phyloP scores from a whole-genome alignment of 2,888 invertebrate genomes.

The Stenchaetothrips biformis region DNA sequence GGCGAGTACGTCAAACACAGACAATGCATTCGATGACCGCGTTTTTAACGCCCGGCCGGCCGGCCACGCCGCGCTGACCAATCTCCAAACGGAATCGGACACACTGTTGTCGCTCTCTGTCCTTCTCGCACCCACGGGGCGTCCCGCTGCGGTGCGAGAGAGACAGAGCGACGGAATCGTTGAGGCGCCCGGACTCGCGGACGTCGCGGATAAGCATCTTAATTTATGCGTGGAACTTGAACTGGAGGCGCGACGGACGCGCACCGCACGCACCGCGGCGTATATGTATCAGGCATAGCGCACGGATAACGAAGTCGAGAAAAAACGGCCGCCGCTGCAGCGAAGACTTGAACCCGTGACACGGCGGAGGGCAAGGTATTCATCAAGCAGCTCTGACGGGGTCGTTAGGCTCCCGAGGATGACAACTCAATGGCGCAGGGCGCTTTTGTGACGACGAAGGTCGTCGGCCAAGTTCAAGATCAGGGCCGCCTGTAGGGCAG shows the following conservation, averaged over 20 bases:
- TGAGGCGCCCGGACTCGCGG: background rate
- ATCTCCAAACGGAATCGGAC: slow-evolving; percentile 12
- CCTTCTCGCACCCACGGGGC: no score
- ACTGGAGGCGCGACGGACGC: background rate
- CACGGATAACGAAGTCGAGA: background rate
- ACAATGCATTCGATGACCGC: slow-evolving; percentile 17
- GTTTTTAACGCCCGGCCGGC: slow-evolving; percentile 5
- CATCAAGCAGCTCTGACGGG: no score
- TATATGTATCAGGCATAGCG: background rate
- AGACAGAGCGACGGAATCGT: background rate
- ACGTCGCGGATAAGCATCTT: background rate
- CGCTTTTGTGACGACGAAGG: no score
- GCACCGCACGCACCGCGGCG: background rate
- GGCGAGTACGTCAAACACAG: background rate
- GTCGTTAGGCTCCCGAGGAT: no score
- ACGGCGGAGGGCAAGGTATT: no score
- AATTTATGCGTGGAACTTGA: slow-evolving; percentile 1
- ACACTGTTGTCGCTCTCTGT: background rate
- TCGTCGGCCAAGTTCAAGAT: no score
- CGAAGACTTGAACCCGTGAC: no score
- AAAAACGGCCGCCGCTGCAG: background rate
- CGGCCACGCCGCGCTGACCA: background rate
- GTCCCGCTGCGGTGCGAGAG: background rate
- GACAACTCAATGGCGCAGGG: no score
- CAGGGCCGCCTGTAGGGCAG: no score